These are phyloP conservation scores for Endomychus coccineus DNA, from an alignment of 2,888 invertebrate species.

Conservation along the genomic window DNA sequence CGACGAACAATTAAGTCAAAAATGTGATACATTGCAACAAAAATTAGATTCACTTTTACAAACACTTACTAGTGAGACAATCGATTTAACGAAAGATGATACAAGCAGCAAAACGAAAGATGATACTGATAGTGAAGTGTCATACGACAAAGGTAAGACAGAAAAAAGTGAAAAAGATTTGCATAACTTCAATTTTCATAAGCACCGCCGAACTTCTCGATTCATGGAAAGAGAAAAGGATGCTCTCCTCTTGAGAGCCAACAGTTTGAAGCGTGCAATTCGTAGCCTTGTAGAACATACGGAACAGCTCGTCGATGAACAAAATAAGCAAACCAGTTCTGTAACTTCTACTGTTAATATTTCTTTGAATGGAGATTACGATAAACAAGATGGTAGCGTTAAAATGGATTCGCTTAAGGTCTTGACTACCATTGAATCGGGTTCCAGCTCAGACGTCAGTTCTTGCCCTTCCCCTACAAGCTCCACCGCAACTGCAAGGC, in stretches of 20 bases:
- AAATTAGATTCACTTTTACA: conserved; percentile 68
- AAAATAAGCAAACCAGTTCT: conserved; percentile 35
- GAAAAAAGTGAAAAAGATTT: conserved; percentile 43
- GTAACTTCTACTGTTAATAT: conserved; percentile 37
- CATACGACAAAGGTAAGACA: conserved; percentile 38
- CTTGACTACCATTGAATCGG: conserved; percentile 36
- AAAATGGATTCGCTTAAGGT: conserved; percentile 40
- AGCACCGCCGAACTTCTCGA: conserved; percentile 41
- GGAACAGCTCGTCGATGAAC: conserved; percentile 62
- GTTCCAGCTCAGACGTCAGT: conserved; percentile 43
- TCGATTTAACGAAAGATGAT: conserved; percentile 37
- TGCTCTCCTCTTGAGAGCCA: conserved; percentile 58
- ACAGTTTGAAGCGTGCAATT: conserved; percentile 77
- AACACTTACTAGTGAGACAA: conserved; percentile 63
- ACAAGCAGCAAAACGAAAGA: conserved; percentile 9
- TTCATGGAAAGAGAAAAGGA: conserved; percentile 51
- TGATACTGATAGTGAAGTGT: conserved; percentile 41
- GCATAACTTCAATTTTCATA: conserved; percentile 42
- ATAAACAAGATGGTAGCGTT: conserved; percentile 24
- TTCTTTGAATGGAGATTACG: conserved; percentile 35
- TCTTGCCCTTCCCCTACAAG: conserved; percentile 49
- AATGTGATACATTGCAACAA: conserved; percentile 67
- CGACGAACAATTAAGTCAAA: conserved; percentile 55
- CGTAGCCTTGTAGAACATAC: conserved; percentile 73
- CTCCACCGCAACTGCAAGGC: conserved; percentile 41